phyloP scores from a whole-genome alignment of 2,888 invertebrate species.

The Drosophila multiciliata region DNA sequence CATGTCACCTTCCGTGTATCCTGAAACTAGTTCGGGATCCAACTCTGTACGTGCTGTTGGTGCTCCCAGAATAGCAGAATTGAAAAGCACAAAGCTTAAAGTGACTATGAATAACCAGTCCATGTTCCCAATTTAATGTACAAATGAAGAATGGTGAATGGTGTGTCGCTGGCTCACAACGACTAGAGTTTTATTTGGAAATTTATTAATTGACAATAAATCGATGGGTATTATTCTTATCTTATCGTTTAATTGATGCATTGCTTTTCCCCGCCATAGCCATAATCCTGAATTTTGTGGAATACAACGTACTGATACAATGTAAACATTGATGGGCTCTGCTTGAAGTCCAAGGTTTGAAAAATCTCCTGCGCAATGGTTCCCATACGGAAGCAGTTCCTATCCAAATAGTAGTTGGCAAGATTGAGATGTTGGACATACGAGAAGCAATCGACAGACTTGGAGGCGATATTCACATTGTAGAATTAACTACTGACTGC shows the following conservation, averaged over 20 bases:
- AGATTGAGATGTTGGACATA: too few species aligned
- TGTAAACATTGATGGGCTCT: conserved; percentile 89
- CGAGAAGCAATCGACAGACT: too few species aligned
- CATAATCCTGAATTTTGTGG: too few species aligned
- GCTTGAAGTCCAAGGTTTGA: conserved; percentile 91
- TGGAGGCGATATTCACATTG: too few species aligned
- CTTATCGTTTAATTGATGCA: too few species aligned
- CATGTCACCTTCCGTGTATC: conserved; percentile 91
- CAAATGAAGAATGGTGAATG: neutral
- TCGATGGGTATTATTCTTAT: conserved; percentile 61
- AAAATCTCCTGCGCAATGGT: conserved; percentile 92
- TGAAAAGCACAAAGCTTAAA: neutral
- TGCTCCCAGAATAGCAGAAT: conserved; percentile 18
- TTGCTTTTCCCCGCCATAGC: too few species aligned
- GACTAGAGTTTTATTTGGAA: neutral
- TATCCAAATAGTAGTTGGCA: conserved; percentile 42
- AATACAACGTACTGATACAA: conserved; percentile 82
- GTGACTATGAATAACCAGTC: neutral
- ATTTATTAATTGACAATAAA: neutral
- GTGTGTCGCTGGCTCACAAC: neutral
- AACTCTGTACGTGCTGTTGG: conserved; percentile 25
- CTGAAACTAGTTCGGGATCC: conserved; percentile 91
- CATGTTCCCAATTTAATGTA: conserved; percentile 29
- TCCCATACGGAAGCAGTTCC: conserved; percentile 82
- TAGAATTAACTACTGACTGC: too few species aligned